Evolutionary conservation across 2,797 vertebrate genomes (phyloP).

Genomic region (Channa striata): DNA sequence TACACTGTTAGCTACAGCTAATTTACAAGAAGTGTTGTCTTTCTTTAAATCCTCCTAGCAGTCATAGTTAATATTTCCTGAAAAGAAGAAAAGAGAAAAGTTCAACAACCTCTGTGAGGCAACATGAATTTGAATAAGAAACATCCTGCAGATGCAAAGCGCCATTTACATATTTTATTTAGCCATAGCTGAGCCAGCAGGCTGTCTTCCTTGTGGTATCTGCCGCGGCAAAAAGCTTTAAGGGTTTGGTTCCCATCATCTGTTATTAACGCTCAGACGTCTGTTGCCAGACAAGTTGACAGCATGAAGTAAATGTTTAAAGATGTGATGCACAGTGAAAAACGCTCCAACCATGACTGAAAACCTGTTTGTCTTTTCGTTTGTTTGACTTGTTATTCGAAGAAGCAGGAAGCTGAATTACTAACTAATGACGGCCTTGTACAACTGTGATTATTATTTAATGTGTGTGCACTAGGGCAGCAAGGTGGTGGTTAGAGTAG

Average conservation of each 20-base stretch:
- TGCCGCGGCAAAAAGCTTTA: slow-evolving; percentile 39
- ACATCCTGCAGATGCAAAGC: neutral
- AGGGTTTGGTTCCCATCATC: slow-evolving; percentile 19
- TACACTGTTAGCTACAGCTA: neutral
- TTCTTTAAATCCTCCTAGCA: slow-evolving; percentile 7
- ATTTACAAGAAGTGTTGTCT: slow-evolving; percentile 19
- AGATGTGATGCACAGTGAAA: neutral
- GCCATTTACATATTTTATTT: slow-evolving; percentile 38
- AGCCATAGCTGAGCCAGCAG: slow-evolving; percentile 15
- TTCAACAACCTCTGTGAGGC: neutral
- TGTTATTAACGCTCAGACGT: slow-evolving; percentile 31
- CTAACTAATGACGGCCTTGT: neutral
- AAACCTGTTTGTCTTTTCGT: neutral
- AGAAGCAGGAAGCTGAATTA: neutral
- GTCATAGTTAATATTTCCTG: slow-evolving; percentile 20
- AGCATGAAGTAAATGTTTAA: slow-evolving; percentile 18
- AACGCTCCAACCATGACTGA: neutral
- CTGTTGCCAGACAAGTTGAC: slow-evolving; percentile 35
- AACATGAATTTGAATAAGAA: slow-evolving; percentile 7
- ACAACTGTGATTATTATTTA: neutral
- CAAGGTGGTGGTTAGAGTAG: too few species aligned
- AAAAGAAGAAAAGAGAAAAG: neutral
- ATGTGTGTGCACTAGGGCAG: neutral
- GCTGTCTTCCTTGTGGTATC: slow-evolving; percentile 23
- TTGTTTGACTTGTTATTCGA: neutral